These are phyloP conservation scores for Clunio marinus DNA, from an alignment of 2,888 invertebrate species.

Conservation along the genomic window DNA sequence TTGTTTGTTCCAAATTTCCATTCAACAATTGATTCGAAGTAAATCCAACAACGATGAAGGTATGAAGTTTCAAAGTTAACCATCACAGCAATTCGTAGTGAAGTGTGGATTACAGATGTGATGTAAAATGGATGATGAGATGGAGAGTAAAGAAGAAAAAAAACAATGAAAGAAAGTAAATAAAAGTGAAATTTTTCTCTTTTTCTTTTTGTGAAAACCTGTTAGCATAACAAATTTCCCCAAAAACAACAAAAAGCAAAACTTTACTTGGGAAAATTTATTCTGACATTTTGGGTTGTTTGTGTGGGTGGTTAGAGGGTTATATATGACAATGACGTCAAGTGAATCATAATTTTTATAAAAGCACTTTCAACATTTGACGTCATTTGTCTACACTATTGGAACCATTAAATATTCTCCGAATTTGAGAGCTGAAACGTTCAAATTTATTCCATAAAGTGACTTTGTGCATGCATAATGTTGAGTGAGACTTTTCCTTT, in stretches of 20 bases:
- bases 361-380: background rate
- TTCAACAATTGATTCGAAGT: too few species aligned
- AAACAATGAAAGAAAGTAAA: too few species aligned
- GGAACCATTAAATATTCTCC: constrained; percentile 27
- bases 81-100: too few species aligned
- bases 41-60: too few species aligned
- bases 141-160: too few species aligned
- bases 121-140: too few species aligned
- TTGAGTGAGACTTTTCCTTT: background rate
- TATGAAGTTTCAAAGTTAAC: too few species aligned
- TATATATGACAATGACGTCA: background rate
- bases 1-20: background rate
- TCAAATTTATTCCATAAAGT: constrained; percentile 1
- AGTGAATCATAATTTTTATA: background rate
- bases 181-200: too few species aligned
- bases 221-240: background rate
- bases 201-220: background rate
- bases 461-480: constrained; percentile 12
- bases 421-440: background rate
- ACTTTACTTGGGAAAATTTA: constrained; percentile 24
- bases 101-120: too few species aligned
- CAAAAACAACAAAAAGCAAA: background rate
- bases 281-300: background rate
- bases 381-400: constrained; percentile 6
- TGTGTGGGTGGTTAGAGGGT: background rate